Evolutionary conservation across 37 sponge, comb jelly and placozoan genomes (phyloP), one percentile per base, ranked within the genome.

Genomic region (Lycopodina hypogea): DNA sequence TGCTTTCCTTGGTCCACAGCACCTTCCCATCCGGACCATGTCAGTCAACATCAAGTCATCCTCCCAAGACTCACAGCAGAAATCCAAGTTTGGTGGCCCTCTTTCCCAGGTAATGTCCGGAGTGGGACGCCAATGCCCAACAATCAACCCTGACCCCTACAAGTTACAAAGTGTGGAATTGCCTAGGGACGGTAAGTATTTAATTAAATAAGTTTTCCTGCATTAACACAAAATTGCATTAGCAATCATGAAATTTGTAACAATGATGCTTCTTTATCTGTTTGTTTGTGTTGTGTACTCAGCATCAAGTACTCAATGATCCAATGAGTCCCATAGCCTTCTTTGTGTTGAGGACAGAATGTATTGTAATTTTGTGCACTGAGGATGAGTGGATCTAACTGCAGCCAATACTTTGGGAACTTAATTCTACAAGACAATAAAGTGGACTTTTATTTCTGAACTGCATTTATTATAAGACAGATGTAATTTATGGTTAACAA

Each of bases 31-130:
- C 45, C 8, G 70, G 45, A n/a, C 70, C 70, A 70, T 70, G 70
- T 70, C 70, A 14, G 70, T 70, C 26, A 70, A 41, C 42, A 45
- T 70, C 45, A 70, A 24, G 26, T 70, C 70, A 2, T 34, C 66
- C 26, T 14, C 30, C 17, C 66, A 14, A 33, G 30, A 28, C 7
- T 23, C 61, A 60, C 61, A 60, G 23, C 17, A 53, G n/a, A n/a
- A n/a, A n/a, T 4, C 48, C 48, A 45, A 45, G 48, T 15, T 33
- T 12, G 26, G 30, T 32, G 34, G 66, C 35, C 30, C 66, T 9
- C 66, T 65, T 9, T 65, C 66, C 1, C 66, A 65, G 30, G 32
- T 34, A 14, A 32, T 9, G 7, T 32, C 35, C 17, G 30, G 3
- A 32, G 11, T 34, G 18, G 66, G 34, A 34, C 32, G 35, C 18